Base-by-base conservation (phyloP, 2,888 invertebrate genomes). In the Venustoraphidia nigricollis region DNA sequence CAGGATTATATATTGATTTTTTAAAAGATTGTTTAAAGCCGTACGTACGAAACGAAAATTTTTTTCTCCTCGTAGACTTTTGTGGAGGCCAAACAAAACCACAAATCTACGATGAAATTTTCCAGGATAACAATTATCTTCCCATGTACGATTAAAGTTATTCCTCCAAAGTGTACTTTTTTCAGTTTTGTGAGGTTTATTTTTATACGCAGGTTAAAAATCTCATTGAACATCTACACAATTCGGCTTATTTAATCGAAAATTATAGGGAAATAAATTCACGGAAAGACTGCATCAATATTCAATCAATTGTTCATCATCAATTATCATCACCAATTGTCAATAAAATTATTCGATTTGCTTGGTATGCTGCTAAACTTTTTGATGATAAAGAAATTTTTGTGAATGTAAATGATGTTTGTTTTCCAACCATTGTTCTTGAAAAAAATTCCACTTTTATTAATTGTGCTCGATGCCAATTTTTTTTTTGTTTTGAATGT, bases 201-300 rank as follows among this genome's bases (percentile, higher is more conserved):
- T 55, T 55, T 49, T 55, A 51, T 38, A 36, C 50, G 9, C 51
- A 55, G 44, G 46, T 53, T 10, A 54, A 53, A 36, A 53, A 47
- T 48, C 52, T 47, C 10, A 50, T 51, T 10, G 54, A 54, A 49
- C 34, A 45, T 8, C 34, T 53, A 2, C 53, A 54, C 44, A 55
- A 53, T 41, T 45, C 47, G 37, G 37, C 45, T 35, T 37, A 48
- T 43, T 13, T 56, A 9, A 43, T 55, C 6, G 47, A 54, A 36
- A 34, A 38, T n/a, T 44, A 52, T 9, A 13, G 51, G 37, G 49
- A 55, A 49, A 54, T 56, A 9, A 38, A 40, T 41, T 51, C 48
- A 10, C 41, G 54, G 10, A 53, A 56, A 51, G 54, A 56, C 44
- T 45, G 41, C 10, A 52, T 57, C 9, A 56, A 54, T 54, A 53